Conservation (phyloP, 2,888 invertebrate species). For the Ceratothoa steindachneri region DNA sequence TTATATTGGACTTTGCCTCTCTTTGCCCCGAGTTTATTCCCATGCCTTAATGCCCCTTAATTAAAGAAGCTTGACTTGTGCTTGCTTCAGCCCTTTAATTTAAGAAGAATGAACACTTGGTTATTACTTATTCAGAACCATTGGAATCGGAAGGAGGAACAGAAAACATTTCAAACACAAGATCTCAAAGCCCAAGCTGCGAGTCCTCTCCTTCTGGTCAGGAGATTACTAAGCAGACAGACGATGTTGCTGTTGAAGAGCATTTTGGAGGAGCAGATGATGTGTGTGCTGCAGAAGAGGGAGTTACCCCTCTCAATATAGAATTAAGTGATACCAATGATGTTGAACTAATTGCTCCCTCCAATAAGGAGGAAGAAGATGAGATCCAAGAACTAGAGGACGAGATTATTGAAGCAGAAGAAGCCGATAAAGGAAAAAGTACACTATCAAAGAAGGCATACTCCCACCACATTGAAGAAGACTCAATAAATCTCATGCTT, state of each 20-base stretch:
- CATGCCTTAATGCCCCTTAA: too few relatives aligned
- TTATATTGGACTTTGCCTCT: too few relatives aligned
- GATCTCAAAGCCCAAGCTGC: neutral
- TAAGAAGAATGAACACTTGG: neutral
- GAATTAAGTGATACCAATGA: too few relatives aligned
- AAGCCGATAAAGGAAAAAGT: too few relatives aligned
- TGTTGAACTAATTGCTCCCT: neutral
- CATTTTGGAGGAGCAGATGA: neutral
- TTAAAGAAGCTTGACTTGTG: too few relatives aligned
- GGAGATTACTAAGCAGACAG: neutral
- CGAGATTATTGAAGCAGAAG: neutral
- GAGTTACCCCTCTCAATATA: too few relatives aligned
- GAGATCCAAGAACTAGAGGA: neutral
- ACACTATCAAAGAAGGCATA: neutral
- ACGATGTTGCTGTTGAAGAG: neutral
- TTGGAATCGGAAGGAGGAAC: conserved; percentile 1
- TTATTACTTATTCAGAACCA: neutral
- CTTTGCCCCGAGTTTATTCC: too few relatives aligned
- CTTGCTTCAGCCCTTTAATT: too few relatives aligned
- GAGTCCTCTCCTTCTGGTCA: neutral
- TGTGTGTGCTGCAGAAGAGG: too few relatives aligned
- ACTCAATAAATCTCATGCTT: conserved; percentile 45
- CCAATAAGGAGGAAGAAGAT: neutral
- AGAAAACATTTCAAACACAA: neutral
- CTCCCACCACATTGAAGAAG: conserved; percentile 15